A percentile compares a stretch with the other conserved stretches of the same genome.
phyloP scores from a whole-genome alignment of 1,140 invertebrate genomes.

The Megalopta genalis region DNA sequence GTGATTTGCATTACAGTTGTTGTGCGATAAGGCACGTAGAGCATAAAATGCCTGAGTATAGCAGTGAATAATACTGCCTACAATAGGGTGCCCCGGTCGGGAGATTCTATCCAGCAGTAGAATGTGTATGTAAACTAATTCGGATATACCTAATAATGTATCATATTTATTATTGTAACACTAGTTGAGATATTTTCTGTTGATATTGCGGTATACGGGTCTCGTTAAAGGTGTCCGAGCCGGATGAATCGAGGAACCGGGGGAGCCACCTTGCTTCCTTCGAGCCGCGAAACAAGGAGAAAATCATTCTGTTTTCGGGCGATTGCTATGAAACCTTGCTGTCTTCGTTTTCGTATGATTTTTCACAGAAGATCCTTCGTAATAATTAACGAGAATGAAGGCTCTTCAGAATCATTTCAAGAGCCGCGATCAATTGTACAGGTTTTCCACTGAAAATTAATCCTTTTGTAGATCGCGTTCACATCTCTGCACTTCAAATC shows the following conservation, averaged over 20 bases:
- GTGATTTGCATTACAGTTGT: constrained; percentile 80
- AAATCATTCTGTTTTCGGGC: too few relatives aligned
- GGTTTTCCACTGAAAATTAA: too few relatives aligned
- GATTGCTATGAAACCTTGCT: too few relatives aligned
- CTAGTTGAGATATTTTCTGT: constrained; percentile 62
- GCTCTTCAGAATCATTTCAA: too few relatives aligned
- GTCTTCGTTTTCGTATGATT: too few relatives aligned
- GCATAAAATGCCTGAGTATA: constrained; percentile 78
- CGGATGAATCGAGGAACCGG: constrained; percentile 57
- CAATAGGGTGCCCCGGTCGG: constrained; percentile 76
- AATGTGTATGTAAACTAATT: constrained; percentile 79
- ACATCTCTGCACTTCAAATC: too few relatives aligned
- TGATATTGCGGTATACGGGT: constrained; percentile 61
- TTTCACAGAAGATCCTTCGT: too few relatives aligned
- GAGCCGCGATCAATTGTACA: too few relatives aligned
- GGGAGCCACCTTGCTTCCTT: neutral
- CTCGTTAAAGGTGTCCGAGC: constrained; percentile 55
- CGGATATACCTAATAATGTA: constrained; percentile 78
- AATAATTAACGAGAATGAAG: too few relatives aligned
- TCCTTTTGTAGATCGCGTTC: too few relatives aligned
- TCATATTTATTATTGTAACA: constrained; percentile 66
- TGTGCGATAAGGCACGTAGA: constrained; percentile 78
- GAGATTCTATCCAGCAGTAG: constrained; percentile 79
- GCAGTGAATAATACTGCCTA: constrained; percentile 79
- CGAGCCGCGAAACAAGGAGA: too few relatives aligned